A percentile compares a stretch with the other conserved stretches of the same genome.
Evolutionary conservation across 2,797 vertebrate genomes (phyloP).

Genomic region (Gobionotothen gibberifrons): DNA sequence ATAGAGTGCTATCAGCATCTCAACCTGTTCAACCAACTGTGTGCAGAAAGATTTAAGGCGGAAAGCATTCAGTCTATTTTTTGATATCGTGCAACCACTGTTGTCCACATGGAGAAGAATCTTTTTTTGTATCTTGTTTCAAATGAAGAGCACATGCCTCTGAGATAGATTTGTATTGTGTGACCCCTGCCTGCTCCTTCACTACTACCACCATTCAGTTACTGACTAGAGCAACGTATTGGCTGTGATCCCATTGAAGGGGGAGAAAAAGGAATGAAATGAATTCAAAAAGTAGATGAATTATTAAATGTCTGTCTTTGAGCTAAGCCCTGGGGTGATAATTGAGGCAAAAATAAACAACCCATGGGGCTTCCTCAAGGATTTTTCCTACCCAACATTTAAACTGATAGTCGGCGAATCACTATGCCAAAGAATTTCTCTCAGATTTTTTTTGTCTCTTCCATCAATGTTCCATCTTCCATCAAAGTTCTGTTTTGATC

Average conservation of each 20-base stretch:
- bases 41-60: background rate
- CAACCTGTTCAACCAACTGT: constrained; percentile 26
- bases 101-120: background rate
- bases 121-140: constrained; percentile 12
- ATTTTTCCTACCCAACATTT: constrained; percentile 57
- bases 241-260: constrained; percentile 39
- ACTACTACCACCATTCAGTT: constrained; percentile 15
- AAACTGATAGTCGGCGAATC: constrained; percentile 58
- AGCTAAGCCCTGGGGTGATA: constrained; percentile 72
- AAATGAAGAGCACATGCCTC: constrained; percentile 3
- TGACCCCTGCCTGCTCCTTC: constrained; percentile 20
- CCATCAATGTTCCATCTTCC: background rate
- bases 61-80: constrained; percentile 7
- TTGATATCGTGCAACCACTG: background rate
- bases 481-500: constrained; percentile 45
- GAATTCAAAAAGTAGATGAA: constrained; percentile 72
- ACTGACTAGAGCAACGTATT: constrained; percentile 42
- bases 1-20: constrained; percentile 25
- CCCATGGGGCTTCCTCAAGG: constrained; percentile 67
- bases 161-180: constrained; percentile 22
- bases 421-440: constrained; percentile 37
- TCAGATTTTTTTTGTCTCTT: constrained; percentile 20
- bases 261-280: constrained; percentile 50
- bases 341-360: constrained; percentile 78
- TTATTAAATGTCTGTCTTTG: constrained; percentile 79